Conservation (phyloP, 1,140 invertebrate genomes). For the Colletes gigas region DNA sequence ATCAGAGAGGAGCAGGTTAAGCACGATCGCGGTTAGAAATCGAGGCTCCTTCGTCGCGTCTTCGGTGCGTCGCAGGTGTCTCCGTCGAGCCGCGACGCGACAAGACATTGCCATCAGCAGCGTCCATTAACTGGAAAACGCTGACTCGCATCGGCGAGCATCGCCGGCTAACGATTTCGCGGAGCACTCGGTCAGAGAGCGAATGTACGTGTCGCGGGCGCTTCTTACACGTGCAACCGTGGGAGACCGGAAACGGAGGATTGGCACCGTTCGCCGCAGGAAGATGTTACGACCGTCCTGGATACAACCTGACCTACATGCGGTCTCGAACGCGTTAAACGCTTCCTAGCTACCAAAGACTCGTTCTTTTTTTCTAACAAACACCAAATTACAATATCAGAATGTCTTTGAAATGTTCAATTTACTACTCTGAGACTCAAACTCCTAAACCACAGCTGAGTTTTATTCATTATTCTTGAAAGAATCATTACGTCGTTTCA, state of each 20-base stretch:
- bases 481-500: too few species aligned
- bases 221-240: constrained; percentile 60
- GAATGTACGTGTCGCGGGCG: constrained; percentile 30
- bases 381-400: too few species aligned
- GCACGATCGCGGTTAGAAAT: constrained; percentile 70
- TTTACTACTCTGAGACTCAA: too few species aligned
- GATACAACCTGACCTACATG: constrained; percentile 11
- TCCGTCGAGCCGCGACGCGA: constrained; percentile 77
- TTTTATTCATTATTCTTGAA: too few species aligned
- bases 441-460: too few species aligned
- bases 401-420: too few species aligned
- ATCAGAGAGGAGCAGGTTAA: not conserved
- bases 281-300: constrained; percentile 23
- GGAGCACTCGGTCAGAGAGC: constrained; percentile 29
- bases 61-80: constrained; percentile 75
- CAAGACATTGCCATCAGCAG: constrained; percentile 79
- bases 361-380: too few species aligned
- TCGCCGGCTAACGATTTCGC: constrained; percentile 52
- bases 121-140: constrained; percentile 75
- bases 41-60: constrained; percentile 51
- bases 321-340: too few species aligned
- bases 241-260: constrained; percentile 57
- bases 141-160: constrained; percentile 57
- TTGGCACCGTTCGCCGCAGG: constrained; percentile 29
- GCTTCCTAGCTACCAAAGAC: too few species aligned